Percentiles rank a stretch among this genome's conserved stretches.
Evolutionary conservation across 1,140 invertebrate species (phyloP).

Genomic region (Bacillus rossius): DNA sequence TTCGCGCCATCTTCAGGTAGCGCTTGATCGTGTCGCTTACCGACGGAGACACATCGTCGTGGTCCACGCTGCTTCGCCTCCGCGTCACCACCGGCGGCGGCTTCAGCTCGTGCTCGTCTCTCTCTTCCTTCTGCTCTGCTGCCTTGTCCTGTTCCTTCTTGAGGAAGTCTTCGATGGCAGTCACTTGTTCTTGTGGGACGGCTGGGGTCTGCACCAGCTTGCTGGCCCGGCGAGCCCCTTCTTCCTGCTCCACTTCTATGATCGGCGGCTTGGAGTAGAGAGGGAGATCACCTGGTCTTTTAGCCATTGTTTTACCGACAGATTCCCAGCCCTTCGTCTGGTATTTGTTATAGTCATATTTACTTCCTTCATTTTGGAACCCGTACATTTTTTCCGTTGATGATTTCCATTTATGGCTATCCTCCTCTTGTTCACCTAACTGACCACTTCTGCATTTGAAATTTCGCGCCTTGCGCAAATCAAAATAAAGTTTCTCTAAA

Average conservation of each 20-base stretch:
- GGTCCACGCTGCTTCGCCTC: slow-evolving; percentile 57
- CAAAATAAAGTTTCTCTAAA: slow-evolving; percentile 64
- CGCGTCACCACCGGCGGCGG: background rate
- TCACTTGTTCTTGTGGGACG: slow-evolving; percentile 48
- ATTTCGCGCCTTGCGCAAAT: slow-evolving; percentile 59
- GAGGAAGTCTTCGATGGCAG: slow-evolving; percentile 45
- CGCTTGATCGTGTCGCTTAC: slow-evolving; percentile 80
- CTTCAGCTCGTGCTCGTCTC: background rate
- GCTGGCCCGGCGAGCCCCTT: slow-evolving; percentile 41
- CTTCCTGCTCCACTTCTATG: slow-evolving; percentile 57
- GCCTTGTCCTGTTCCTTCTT: background rate
- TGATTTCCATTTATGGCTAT: slow-evolving; percentile 26
- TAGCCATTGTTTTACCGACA: slow-evolving; percentile 2
- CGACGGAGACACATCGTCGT: slow-evolving; percentile 77
- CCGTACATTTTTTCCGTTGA: too few species aligned
- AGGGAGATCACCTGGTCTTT: too few species aligned
- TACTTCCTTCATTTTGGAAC: background rate
- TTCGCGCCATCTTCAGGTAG: slow-evolving; percentile 76
- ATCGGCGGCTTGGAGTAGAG: slow-evolving; percentile 52
- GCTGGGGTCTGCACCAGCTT: slow-evolving; percentile 56
- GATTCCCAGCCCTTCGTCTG: slow-evolving; percentile 20
- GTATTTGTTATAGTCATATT: background rate
- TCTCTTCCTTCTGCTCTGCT: background rate
- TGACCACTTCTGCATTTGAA: slow-evolving; percentile 45
- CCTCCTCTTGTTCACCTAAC: too few species aligned